phyloP scores from a whole-genome alignment of 1,140 invertebrate species.

The Ceratina australensis region DNA sequence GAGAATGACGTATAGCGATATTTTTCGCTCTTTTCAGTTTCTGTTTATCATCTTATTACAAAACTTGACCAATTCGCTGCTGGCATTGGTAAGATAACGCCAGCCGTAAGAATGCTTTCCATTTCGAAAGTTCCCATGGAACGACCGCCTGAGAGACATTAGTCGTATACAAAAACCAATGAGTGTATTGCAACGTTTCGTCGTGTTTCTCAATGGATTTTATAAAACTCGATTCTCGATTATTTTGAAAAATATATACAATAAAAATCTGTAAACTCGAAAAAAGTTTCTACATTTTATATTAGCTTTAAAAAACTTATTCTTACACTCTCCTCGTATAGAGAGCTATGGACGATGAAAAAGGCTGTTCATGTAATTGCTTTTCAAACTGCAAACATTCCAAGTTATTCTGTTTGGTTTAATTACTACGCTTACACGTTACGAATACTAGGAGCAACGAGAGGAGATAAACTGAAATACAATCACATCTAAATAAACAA shows the following conservation, averaged over 20 bases:
- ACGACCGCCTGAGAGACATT: constrained; percentile 4
- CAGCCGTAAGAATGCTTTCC: neutral
- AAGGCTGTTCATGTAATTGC: constrained; percentile 23
- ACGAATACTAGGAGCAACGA: constrained; percentile 40
- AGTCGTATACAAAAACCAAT: neutral
- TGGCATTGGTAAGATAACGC: constrained; percentile 20
- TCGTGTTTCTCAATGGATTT: too few species aligned
- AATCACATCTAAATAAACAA: constrained; percentile 58
- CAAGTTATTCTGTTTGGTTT: constrained; percentile 35
- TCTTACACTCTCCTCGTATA: too few species aligned
- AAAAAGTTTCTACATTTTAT: too few species aligned
- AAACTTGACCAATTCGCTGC: constrained; percentile 47
- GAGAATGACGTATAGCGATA: constrained; percentile 42
- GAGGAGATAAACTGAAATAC: constrained; percentile 25
- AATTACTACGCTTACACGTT: constrained; percentile 25
- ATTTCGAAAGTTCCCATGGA: constrained; percentile 5
- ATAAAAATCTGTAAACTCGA: too few species aligned
- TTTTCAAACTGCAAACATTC: constrained; percentile 33
- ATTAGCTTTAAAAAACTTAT: too few species aligned
- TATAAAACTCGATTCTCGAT: too few species aligned
- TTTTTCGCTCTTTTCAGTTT: constrained; percentile 27
- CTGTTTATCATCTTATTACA: constrained; percentile 52
- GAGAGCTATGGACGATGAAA: too few species aligned
- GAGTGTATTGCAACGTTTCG: neutral
- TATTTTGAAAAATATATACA: too few species aligned